phyloP scores from a whole-genome alignment of 2,797 vertebrate species.

The Iguana delicatissima region DNA sequence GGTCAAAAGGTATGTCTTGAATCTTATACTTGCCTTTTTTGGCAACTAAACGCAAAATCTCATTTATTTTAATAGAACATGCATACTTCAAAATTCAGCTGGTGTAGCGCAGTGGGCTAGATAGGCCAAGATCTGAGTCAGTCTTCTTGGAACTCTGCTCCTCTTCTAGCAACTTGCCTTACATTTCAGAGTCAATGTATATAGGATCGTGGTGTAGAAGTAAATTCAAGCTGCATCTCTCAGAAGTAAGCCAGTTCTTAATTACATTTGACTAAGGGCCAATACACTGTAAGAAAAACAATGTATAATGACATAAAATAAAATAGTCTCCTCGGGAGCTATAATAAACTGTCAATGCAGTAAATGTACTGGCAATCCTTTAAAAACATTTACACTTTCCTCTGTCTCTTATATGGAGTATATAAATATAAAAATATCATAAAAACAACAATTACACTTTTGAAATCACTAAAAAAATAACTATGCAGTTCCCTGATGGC shows the following conservation, averaged over 20 bases:
- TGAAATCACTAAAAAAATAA: not conserved
- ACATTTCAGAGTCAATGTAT: not conserved
- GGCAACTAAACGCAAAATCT: not conserved
- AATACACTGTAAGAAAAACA: not conserved
- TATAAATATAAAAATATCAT: too few relatives aligned
- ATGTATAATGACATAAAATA: not conserved
- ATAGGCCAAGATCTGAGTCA: too few relatives aligned
- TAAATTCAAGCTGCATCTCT: not conserved
- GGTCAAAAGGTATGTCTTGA: not conserved
- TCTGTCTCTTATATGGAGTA: too few relatives aligned
- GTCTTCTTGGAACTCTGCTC: not conserved
- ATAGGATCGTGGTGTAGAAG: not conserved
- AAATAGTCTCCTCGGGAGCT: not conserved
- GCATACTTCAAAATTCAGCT: not conserved
- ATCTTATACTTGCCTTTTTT: too few relatives aligned
- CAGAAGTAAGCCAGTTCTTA: not conserved
- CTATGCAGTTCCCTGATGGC: not conserved
- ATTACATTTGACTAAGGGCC: not conserved
- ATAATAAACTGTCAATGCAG: not conserved
- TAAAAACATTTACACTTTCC: not conserved
- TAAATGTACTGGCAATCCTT: not conserved
- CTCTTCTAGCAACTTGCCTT: not conserved
- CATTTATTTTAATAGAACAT: not conserved
- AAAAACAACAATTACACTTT: not conserved
- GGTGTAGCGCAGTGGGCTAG: not conserved